Base-by-base conservation (phyloP, 1,140 invertebrate species). In the Achatina immaculata region DNA sequence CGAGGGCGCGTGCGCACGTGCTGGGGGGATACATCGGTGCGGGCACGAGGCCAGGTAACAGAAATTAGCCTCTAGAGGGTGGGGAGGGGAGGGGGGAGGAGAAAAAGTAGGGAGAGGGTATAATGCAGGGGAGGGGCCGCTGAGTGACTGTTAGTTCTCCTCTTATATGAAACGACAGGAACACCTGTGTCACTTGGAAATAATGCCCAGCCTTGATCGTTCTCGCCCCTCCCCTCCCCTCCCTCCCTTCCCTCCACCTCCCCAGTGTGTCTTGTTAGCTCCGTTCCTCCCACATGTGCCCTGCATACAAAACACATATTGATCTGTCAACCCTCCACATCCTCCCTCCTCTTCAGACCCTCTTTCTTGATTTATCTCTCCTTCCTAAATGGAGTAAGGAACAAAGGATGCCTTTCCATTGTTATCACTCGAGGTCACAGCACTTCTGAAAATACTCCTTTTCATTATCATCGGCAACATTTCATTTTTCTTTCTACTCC, bases 171-270 rank as follows among this genome's bases (percentile, higher is more conserved):
- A 9, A 40, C 71, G 45, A 45, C 71, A 45, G 71, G 40, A 43
- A 48, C 71, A 73, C 71, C 71, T 73, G 71, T 73, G 71, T 31
- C 71, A 73, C 42, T 69, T 42, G 19, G 42, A 69, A 69, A 40
- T 21, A 43, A 40, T 38, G 42, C 68, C 24, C 48, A 51, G 11
- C 48, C 48, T n/a, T n/a, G n/a, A n/a, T n/a, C n/a, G n/a, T n/a
- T n/a, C n/a, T n/a, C n/a, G n/a, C n/a, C 38, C 68, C 68, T 34
- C 9, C 36, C 28, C 68, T 36, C 68, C 36, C 9, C 28, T 9
- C 68, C 24, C 68, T 19, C 28, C 21, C 43, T 48, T 31, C 43
- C 7, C 38, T 7, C 74, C 74, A 3, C 51, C 31, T 9, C 2
- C 74, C 16, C 74, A 14, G 31, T 55, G 31, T 43, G 19, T 71